phyloP scores from a whole-genome alignment of 2,113 vertebrate species.

The Promerops cafer region DNA sequence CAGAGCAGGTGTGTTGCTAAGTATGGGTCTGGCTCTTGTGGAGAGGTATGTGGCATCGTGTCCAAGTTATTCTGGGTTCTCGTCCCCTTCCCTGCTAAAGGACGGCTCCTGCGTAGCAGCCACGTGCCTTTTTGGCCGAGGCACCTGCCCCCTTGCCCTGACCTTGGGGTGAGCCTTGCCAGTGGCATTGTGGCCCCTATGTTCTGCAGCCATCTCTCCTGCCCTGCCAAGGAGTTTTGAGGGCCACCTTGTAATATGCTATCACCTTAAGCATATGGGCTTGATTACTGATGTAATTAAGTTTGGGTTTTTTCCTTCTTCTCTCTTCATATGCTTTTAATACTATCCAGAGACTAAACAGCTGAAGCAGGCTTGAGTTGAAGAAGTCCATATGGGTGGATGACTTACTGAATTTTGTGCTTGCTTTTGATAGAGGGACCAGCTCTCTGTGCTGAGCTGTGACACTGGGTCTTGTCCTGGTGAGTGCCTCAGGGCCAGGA shows the following conservation, averaged over 20 bases:
- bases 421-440: not conserved
- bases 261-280: not conserved
- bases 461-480: not conserved
- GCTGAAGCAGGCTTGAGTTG: not conserved
- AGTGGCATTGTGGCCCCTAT: rapidly evolving
- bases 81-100: not conserved
- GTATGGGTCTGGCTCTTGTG: not conserved
- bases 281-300: not conserved
- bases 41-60: not conserved
- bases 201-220: not conserved
- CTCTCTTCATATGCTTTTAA: not conserved
- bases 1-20: slow-evolving; percentile 48
- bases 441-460: not conserved
- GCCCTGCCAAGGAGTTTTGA: not conserved
- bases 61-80: slow-evolving; percentile 26
- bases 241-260: not conserved
- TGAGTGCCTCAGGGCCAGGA: not conserved
- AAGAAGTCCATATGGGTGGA: not conserved
- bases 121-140: not conserved
- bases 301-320: not conserved
- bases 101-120: not conserved
- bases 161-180: not conserved
- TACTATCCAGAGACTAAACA: not conserved
- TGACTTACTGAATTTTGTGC: not conserved
- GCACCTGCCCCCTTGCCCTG: not conserved